Evolutionary conservation across 1,140 invertebrate genomes (phyloP).

Genomic region (Goniozus legneri): DNA sequence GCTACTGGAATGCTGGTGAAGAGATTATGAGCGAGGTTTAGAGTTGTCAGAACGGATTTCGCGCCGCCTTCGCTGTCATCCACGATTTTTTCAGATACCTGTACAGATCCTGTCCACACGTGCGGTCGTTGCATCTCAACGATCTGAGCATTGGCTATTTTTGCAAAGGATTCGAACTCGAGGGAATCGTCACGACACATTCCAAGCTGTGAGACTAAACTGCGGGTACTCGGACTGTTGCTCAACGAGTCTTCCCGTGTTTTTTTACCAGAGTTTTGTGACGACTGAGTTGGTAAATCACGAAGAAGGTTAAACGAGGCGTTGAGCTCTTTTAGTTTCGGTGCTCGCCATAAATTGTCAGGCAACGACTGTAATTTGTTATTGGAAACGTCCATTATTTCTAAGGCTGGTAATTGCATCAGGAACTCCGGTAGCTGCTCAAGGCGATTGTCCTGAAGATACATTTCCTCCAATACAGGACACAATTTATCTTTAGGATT

Average conservation of each 20-base stretch:
- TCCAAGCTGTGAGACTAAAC: conserved; percentile 31
- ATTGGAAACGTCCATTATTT: conserved; percentile 86
- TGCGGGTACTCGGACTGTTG: conserved; percentile 38
- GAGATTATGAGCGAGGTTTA: conserved; percentile 90
- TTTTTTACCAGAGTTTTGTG: conserved; percentile 38
- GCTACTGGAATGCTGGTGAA: conserved; percentile 82
- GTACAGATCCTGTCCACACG: conserved; percentile 68
- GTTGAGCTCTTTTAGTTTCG: conserved; percentile 86
- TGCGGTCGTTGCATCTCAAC: conserved; percentile 65
- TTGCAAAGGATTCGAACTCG: conserved; percentile 48
- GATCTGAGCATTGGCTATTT: conserved; percentile 45
- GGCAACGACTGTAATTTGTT: conserved; percentile 89
- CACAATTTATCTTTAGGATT: conserved; percentile 60
- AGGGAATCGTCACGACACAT: conserved; percentile 43
- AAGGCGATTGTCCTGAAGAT: conserved; percentile 84
- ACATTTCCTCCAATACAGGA: conserved; percentile 83
- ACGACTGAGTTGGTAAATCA: conserved; percentile 66
- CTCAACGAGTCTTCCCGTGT: conserved; percentile 35
- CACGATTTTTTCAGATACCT: conserved; percentile 66
- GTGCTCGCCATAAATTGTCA: conserved; percentile 84
- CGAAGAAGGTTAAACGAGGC: conserved; percentile 85
- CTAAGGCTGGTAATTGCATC: conserved; percentile 76
- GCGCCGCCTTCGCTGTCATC: conserved; percentile 48
- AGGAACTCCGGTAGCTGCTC: conserved; percentile 75
- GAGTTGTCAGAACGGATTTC: conserved; percentile 62